Percentiles rank a stretch among this genome's conserved stretches.
phyloP scores from a whole-genome alignment of 2,888 invertebrate species.

The Entomobrya proxima region DNA sequence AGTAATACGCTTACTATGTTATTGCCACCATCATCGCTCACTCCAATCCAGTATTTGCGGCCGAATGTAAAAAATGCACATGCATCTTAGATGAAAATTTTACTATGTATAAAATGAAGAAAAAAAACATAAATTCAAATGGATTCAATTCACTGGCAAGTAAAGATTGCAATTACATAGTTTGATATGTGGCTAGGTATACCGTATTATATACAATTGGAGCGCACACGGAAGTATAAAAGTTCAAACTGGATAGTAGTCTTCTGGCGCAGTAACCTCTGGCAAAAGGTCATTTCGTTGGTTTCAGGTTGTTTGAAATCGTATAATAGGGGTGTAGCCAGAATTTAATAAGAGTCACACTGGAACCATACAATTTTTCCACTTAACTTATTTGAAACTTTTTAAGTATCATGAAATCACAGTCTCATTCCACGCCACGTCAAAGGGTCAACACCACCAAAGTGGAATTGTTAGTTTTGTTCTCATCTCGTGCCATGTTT shows the following conservation, averaged over 20 bases:
- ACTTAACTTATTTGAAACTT: background rate
- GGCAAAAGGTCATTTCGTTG: constrained; percentile 62
- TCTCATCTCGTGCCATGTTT: background rate
- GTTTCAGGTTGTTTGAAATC: constrained; percentile 65
- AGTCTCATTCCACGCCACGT: background rate
- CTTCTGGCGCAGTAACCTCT: constrained; percentile 56
- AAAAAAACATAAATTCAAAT: constrained; percentile 25
- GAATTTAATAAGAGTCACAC: constrained; percentile 15
- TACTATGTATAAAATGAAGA: background rate
- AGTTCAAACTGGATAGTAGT: constrained; percentile 44
- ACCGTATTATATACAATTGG: background rate
- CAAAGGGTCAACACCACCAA: constrained; percentile 30
- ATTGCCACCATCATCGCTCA: background rate
- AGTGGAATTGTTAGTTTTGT: background rate
- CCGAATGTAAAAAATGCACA: background rate
- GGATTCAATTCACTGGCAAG: constrained; percentile 27
- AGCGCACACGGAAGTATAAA: constrained; percentile 49
- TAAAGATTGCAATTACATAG: constrained; percentile 36
- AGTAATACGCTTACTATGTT: constrained; percentile 4
- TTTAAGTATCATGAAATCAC: constrained; percentile 19
- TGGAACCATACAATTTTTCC: constrained; percentile 30
- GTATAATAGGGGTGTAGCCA: constrained; percentile 5
- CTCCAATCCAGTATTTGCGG: constrained; percentile 20
- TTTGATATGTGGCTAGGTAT: background rate
- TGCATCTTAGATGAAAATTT: background rate